These are phyloP conservation scores for Dromaius novaehollandiae DNA, from an alignment of 2,113 vertebrate species.

Conservation along the genomic window DNA sequence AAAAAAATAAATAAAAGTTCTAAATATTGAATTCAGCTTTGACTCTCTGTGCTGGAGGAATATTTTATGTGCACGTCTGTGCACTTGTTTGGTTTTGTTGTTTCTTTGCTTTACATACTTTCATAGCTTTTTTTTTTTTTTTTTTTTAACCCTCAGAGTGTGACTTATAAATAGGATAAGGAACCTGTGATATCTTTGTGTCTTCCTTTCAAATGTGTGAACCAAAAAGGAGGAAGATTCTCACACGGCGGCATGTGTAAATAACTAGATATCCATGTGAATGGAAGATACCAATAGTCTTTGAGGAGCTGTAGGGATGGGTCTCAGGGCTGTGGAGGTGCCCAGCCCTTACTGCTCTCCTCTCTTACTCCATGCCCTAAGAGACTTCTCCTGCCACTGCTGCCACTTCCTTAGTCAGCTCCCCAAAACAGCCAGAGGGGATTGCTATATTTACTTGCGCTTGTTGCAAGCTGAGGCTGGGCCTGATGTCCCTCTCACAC, in stretches of 20 bases:
- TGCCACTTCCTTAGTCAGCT: neutral
- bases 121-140: neutral
- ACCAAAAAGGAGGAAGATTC: neutral
- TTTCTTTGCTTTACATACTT: neutral
- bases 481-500: neutral
- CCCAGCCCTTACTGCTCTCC: neutral
- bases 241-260: neutral
- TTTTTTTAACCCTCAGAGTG: neutral
- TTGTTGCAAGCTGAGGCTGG: neutral
- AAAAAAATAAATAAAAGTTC: neutral
- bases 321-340: neutral
- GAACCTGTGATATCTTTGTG: neutral
- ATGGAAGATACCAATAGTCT: neutral
- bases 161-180: neutral
- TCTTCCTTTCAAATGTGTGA: neutral
- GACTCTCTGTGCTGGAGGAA: neutral
- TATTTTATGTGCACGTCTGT: neutral
- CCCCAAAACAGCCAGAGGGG: neutral
- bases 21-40: slow-evolving; percentile 27
- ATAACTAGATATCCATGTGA: neutral
- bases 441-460: rapidly evolving
- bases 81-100: neutral
- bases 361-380: neutral
- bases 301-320: neutral
- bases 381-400: neutral